A percentile compares a stretch with the other conserved stretches of the same genome.
Conservation (phyloP, 2,888 invertebrate genomes). For the Microctonus brassicae region DNA sequence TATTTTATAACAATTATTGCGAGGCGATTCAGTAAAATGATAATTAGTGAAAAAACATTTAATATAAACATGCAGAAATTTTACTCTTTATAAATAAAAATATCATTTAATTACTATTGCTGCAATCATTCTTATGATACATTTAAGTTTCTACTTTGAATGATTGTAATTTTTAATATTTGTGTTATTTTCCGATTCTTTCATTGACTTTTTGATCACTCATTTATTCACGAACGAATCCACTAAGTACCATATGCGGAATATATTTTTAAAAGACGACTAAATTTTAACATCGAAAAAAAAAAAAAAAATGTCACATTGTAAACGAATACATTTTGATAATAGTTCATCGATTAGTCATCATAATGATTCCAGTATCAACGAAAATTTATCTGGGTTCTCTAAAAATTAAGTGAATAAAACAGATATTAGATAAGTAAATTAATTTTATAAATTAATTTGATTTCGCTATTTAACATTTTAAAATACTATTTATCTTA, state of each 20-base stretch:
- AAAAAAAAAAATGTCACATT: conserved; percentile 37
- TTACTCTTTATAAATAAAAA: conserved; percentile 41
- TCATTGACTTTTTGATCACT: conserved; percentile 40
- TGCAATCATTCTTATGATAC: conserved; percentile 65
- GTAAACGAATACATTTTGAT: conserved; percentile 54
- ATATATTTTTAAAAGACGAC: conserved; percentile 39
- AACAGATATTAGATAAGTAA: neutral
- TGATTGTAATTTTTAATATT: neutral
- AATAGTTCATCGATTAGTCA: conserved; percentile 26
- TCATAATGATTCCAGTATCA: conserved; percentile 47
- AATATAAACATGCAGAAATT: conserved; percentile 23
- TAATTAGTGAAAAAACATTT: neutral
- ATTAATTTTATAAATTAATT: neutral
- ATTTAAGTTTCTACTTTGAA: conserved; percentile 64
- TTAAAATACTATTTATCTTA: neutral
- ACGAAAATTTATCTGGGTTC: conserved; percentile 47
- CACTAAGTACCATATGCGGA: neutral
- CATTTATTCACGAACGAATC: neutral
- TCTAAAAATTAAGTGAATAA: neutral
- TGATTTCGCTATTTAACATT: neutral
- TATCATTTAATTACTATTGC: conserved; percentile 54
- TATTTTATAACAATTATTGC: neutral
- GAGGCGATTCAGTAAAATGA: neutral
- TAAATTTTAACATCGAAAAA: conserved; percentile 57
- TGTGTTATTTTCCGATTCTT: conserved; percentile 36